Conservation (phyloP, 1,140 invertebrate genomes). For the Whitmania pigra region DNA sequence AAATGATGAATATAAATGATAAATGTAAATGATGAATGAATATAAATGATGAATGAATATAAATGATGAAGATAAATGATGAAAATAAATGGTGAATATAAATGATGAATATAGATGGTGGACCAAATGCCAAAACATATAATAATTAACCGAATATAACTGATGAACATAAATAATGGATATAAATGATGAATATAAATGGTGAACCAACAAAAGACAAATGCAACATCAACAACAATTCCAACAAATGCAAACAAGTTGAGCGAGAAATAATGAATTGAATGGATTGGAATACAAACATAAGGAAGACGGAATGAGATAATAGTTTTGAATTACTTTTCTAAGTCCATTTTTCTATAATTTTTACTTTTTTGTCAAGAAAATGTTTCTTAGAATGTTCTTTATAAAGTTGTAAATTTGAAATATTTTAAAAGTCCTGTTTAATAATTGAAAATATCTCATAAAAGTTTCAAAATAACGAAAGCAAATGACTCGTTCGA, state of each 20-base stretch:
- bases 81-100: too few relatives aligned
- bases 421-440: not conserved
- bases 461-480: too few relatives aligned
- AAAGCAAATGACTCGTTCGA: too few relatives aligned
- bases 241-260: not conserved
- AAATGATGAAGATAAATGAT: not conserved
- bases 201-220: not conserved
- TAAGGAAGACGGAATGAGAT: not conserved
- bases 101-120: too few relatives aligned
- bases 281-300: slow-evolving; percentile 1
- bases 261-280: not conserved
- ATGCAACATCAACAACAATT: not conserved
- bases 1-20: too few relatives aligned
- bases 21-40: not conserved
- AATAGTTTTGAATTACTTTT: not conserved
- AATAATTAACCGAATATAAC: too few relatives aligned
- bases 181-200: too few relatives aligned
- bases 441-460: not conserved
- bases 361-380: not conserved
- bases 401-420: not conserved
- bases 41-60: not conserved
- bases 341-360: not conserved
- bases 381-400: not conserved
- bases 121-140: too few relatives aligned
- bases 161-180: too few relatives aligned